These are phyloP conservation scores for Drosophila mimica DNA, from an alignment of 2,888 invertebrate species.

Conservation along the genomic window DNA sequence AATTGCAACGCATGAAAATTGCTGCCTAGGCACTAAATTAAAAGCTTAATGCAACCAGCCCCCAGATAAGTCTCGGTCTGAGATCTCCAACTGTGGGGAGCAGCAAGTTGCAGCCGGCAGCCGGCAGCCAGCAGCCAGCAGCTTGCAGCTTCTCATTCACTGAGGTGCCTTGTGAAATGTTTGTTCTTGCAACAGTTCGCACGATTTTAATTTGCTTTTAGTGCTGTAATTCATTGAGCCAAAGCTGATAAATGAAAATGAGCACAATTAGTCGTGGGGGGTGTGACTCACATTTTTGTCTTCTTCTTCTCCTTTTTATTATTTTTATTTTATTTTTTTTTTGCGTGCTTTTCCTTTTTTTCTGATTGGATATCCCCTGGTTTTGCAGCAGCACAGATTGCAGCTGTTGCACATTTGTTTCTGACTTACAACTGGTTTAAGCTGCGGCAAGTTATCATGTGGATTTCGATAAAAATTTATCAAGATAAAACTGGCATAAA, in stretches of 20 bases:
- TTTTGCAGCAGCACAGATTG: conserved; percentile 33
- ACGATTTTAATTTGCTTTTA: conserved; percentile 73
- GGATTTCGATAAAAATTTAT: conserved; percentile 45
- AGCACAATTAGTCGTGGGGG: conserved; percentile 78
- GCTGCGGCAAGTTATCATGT: conserved; percentile 25
- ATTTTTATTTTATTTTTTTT: background rate
- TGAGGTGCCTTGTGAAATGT: conserved; percentile 55
- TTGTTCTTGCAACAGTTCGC: conserved; percentile 63
- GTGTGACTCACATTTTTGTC: conserved; percentile 46
- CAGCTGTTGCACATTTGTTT: conserved; percentile 28
- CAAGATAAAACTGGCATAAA: conserved; percentile 46
- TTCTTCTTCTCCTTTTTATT: no score
- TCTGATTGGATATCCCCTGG: background rate
- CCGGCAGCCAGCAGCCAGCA: background rate
- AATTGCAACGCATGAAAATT: conserved; percentile 67
- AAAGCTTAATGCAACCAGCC: conserved; percentile 69
- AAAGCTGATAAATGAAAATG: conserved; percentile 74
- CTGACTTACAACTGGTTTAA: conserved; percentile 41
- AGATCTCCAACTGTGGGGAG: conserved; percentile 4
- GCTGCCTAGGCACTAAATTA: conserved; percentile 66
- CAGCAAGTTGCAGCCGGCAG: background rate
- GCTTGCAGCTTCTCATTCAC: conserved; percentile 31
- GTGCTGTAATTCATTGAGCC: conserved; percentile 65
- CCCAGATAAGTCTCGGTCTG: background rate
- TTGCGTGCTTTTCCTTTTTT: background rate